These are phyloP conservation scores for Tetrao urogallus DNA, from an alignment of 2,113 vertebrate species.

Conservation along the genomic window DNA sequence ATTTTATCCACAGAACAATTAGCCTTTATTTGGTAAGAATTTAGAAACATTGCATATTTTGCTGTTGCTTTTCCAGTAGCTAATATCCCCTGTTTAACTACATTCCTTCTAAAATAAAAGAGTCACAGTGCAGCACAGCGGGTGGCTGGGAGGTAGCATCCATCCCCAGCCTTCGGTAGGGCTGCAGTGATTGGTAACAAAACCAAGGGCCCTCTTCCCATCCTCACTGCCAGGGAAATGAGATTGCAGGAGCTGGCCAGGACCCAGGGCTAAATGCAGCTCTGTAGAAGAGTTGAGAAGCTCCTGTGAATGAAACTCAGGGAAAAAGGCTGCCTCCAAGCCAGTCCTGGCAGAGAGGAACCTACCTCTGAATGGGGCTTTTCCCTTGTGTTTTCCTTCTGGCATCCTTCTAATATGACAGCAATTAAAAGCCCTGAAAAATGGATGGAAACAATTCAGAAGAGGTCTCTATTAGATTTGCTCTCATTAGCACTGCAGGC, in stretches of 20 bases:
- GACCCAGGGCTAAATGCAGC: background rate
- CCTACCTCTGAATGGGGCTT: background rate
- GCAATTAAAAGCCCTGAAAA: slow-evolving; percentile 48
- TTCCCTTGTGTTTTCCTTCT: slow-evolving; percentile 2
- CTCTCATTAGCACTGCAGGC: slow-evolving; percentile 49
- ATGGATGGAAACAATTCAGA: slow-evolving; percentile 47
- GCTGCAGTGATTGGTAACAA: background rate
- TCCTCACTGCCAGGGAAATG: background rate
- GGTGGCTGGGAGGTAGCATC: background rate
- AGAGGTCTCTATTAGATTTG: slow-evolving; percentile 22
- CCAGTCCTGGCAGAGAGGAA: background rate
- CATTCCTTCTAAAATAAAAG: background rate
- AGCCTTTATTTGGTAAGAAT: background rate
- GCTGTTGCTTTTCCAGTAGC: background rate
- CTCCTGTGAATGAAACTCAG: background rate
- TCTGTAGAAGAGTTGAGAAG: background rate
- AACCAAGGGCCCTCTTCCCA: background rate
- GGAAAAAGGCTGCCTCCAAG: background rate
- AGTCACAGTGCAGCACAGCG: background rate
- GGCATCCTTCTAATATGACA: slow-evolving; percentile 25
- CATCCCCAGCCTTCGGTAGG: background rate
- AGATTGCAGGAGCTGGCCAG: background rate
- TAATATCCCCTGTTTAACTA: background rate
- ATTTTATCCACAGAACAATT: background rate
- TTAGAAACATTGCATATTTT: background rate